phyloP scores from a whole-genome alignment of 1,140 invertebrate genomes.

The Microplitis mediator region DNA sequence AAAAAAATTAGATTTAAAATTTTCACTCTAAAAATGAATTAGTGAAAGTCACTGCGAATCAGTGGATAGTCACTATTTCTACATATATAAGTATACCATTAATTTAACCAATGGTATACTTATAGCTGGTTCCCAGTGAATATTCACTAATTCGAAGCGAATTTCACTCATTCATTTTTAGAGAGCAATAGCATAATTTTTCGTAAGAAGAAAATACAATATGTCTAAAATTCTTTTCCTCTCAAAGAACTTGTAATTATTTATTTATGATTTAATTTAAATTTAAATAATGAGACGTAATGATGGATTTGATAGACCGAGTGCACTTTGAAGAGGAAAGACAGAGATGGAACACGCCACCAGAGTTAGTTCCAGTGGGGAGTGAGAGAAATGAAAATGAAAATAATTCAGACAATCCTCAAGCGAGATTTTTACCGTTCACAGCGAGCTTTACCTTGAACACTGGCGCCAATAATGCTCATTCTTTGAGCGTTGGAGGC shows the following conservation, averaged over 20 bases:
- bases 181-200: no score
- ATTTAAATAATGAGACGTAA: neutral
- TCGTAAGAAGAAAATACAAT: neutral
- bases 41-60: no score
- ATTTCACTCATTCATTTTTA: no score
- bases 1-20: neutral
- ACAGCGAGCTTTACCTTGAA: slow-evolving; percentile 49
- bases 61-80: no score
- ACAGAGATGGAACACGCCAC: slow-evolving; percentile 45
- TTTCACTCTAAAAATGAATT: neutral
- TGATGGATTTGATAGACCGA: slow-evolving; percentile 38
- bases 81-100: no score
- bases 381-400: slow-evolving; percentile 19
- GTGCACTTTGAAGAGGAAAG: slow-evolving; percentile 36
- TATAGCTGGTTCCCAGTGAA: no score
- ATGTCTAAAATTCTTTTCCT: no score
- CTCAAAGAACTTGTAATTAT: no score
- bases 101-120: neutral
- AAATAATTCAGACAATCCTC: slow-evolving; percentile 29
- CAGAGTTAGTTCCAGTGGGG: slow-evolving; percentile 40
- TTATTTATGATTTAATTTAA: slow-evolving; percentile 12
- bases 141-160: no score
- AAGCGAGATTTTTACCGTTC: slow-evolving; percentile 49
- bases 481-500: slow-evolving; percentile 48
- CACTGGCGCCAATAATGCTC: slow-evolving; percentile 43